Evolutionary conservation across 2,888 invertebrate genomes (phyloP).

Genomic region (Thera obeliscata): DNA sequence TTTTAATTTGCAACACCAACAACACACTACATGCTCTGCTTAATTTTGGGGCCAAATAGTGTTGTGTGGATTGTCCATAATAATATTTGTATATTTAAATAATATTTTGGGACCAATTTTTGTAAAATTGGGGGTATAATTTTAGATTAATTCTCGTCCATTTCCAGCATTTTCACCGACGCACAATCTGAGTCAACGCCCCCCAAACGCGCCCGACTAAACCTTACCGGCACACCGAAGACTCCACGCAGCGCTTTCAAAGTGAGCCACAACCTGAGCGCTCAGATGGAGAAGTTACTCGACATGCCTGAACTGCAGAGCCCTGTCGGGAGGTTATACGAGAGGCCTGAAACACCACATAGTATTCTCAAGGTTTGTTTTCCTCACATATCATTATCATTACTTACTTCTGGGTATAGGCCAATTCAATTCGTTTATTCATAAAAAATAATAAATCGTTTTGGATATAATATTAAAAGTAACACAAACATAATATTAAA

Average conservation of each 20-base stretch:
- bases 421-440: too few species aligned
- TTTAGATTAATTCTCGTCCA: not conserved
- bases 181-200: constrained; percentile 57
- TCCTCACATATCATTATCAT: not conserved
- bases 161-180: constrained; percentile 57
- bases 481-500: too few species aligned
- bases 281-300: constrained; percentile 70
- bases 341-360: constrained; percentile 82
- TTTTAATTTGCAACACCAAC: too few species aligned
- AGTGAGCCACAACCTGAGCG: constrained; percentile 52
- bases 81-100: too few species aligned
- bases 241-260: constrained; percentile 50
- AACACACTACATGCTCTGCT: too few species aligned
- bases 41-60: too few species aligned
- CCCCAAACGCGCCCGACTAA: constrained; percentile 64
- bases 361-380: constrained; percentile 86
- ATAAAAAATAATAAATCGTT: too few species aligned
- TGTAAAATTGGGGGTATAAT: not conserved
- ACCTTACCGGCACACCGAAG: constrained; percentile 51
- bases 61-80: too few species aligned
- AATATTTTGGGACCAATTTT: too few species aligned
- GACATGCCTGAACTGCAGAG: constrained; percentile 84
- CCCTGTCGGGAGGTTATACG: constrained; percentile 50
- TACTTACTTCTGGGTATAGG: too few species aligned
- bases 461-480: too few species aligned